A percentile compares a stretch with the other conserved stretches of the same genome.
These are phyloP conservation scores for Rhinophrynus dorsalis DNA, from an alignment of 2,797 vertebrate genomes.

Conservation along the genomic window DNA sequence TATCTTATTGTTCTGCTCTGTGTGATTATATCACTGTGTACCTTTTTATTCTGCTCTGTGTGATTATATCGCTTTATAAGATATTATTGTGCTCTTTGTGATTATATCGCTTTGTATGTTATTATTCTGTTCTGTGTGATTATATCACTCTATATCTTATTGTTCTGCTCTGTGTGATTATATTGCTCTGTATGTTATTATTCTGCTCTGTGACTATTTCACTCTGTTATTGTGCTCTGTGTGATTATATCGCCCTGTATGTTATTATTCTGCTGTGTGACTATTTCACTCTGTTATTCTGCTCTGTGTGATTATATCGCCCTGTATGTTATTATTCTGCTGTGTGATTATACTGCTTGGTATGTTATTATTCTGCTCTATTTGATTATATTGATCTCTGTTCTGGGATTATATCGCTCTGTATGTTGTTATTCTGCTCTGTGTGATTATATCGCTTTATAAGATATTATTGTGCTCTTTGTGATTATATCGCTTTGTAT, in stretches of 20 bases:
- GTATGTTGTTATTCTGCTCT: neutral
- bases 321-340: neutral
- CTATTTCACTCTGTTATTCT: no score
- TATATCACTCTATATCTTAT: neutral
- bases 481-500: neutral
- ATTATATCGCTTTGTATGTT: neutral
- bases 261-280: neutral
- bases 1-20: neutral
- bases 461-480: no score
- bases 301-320: neutral
- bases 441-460: neutral
- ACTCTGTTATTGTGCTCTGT: neutral
- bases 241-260: neutral
- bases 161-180: no score
- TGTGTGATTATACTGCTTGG: neutral
- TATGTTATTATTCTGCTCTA: neutral
- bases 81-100: no score
- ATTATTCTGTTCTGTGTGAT: neutral
- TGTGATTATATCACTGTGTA: neutral
- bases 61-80: neutral
- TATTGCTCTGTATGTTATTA: neutral
- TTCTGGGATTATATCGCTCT: neutral
- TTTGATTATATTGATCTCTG: neutral
- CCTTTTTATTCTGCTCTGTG: neutral
- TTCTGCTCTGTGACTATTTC: neutral